These are phyloP conservation scores for Tenodera sinensis DNA, from an alignment of 2,888 invertebrate genomes.

Conservation along the genomic window DNA sequence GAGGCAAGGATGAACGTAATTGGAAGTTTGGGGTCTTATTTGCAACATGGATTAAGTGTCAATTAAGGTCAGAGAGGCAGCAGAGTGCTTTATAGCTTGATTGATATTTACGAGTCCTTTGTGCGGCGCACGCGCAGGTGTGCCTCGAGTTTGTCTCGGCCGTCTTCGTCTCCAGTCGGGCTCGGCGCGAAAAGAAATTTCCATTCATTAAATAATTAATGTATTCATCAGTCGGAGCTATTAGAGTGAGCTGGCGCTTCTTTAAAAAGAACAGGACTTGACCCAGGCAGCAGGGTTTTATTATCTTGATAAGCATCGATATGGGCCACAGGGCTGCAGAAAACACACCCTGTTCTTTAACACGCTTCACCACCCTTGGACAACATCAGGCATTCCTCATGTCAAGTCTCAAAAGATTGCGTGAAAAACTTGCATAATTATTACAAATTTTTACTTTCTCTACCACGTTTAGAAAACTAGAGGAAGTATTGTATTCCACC, in stretches of 20 bases:
- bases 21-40: neutral
- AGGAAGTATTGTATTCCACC: too few species aligned
- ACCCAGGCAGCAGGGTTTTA: neutral
- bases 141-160: neutral
- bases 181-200: neutral
- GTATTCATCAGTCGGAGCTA: slow-evolving; percentile 6
- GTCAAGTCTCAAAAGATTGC: too few species aligned
- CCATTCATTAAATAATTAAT: slow-evolving; percentile 19
- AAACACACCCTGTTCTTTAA: neutral
- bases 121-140: neutral
- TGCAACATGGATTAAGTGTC: neutral
- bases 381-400: too few species aligned
- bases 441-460: too few species aligned
- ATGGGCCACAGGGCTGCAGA: neutral
- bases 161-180: neutral
- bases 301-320: slow-evolving; percentile 13
- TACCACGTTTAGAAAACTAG: too few species aligned
- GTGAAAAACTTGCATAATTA: too few species aligned
- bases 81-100: neutral
- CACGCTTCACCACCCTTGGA: neutral
- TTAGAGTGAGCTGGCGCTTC: neutral
- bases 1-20: neutral
- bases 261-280: slow-evolving; percentile 3
- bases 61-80: neutral
- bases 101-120: neutral